Evolutionary conservation across 2,113 vertebrate species (phyloP).

Genomic region (Rhombomys opimus): DNA sequence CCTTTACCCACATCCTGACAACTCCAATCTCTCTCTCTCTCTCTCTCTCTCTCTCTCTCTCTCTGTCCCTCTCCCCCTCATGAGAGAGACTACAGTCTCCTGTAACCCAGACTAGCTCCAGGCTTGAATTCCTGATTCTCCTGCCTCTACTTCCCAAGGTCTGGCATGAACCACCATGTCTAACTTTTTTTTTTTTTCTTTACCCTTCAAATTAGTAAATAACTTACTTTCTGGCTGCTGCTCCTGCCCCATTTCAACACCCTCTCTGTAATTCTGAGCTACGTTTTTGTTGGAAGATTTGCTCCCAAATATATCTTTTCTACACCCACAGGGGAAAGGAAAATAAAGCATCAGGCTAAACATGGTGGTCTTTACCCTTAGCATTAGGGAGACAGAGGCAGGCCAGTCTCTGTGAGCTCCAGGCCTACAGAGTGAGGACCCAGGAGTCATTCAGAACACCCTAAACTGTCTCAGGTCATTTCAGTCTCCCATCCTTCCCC

Average conservation of each 20-base stretch:
- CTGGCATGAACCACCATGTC: not conserved
- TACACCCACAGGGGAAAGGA: not conserved
- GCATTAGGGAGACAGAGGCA: not conserved
- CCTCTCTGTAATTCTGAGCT: constrained; percentile 21
- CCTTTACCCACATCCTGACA: not conserved
- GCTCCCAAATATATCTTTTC: constrained; percentile 28
- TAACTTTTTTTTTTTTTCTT: constrained; percentile 33
- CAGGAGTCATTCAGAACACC: constrained; percentile 50
- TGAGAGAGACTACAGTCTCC: no score
- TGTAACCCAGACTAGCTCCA: not conserved
- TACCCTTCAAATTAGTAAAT: not conserved
- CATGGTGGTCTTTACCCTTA: not conserved
- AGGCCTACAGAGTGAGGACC: not conserved
- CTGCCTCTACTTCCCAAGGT: not conserved
- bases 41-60: not conserved
- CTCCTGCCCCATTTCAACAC: constrained; percentile 16
- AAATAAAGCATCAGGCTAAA: not conserved
- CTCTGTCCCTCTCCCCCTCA: not conserved
- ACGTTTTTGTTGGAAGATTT: constrained; percentile 38
- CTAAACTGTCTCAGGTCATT: constrained; percentile 17
- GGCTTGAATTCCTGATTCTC: not conserved
- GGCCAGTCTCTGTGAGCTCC: not conserved
- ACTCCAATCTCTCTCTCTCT: not conserved
- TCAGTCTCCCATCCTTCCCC: constrained; percentile 38
- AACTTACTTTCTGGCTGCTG: not conserved